Conservation (phyloP, 2,113 vertebrate genomes). For the Zingel zingel region DNA sequence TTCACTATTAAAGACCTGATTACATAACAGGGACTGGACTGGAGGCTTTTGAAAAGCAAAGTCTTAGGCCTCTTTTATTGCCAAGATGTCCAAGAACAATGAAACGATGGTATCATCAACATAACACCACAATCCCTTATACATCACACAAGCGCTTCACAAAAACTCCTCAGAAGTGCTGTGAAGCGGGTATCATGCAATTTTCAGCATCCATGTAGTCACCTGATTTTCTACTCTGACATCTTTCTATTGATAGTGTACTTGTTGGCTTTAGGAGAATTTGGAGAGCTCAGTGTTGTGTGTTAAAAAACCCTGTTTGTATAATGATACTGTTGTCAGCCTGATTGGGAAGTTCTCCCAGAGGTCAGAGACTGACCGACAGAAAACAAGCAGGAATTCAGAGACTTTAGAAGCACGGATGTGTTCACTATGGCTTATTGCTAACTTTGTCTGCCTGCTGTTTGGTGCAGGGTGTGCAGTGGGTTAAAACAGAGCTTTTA, state of each 20-base stretch:
- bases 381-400: not conserved
- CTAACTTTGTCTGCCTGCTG: too few relatives aligned
- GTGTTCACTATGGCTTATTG: too few relatives aligned
- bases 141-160: constrained; percentile 30
- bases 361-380: not conserved
- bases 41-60: constrained; percentile 22
- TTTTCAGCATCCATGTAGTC: not conserved
- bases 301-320: constrained; percentile 9
- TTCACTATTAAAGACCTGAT: constrained; percentile 53
- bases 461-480: too few relatives aligned
- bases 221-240: not conserved
- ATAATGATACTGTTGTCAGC: constrained; percentile 5
- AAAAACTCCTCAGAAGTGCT: constrained; percentile 26
- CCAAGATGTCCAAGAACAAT: constrained; percentile 48
- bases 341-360: not conserved
- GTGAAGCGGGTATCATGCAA: not conserved
- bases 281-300: constrained; percentile 9
- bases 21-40: constrained; percentile 56
- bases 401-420: not conserved
- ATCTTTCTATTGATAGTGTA: constrained; percentile 22
- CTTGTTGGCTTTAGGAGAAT: constrained; percentile 31
- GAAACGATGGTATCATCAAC: constrained; percentile 35
- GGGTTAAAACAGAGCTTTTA: too few relatives aligned
- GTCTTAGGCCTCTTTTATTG: constrained; percentile 50
- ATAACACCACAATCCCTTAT: constrained; percentile 23